phyloP scores from a whole-genome alignment of 2,797 vertebrate species.

The Pogoniulus pusillus region DNA sequence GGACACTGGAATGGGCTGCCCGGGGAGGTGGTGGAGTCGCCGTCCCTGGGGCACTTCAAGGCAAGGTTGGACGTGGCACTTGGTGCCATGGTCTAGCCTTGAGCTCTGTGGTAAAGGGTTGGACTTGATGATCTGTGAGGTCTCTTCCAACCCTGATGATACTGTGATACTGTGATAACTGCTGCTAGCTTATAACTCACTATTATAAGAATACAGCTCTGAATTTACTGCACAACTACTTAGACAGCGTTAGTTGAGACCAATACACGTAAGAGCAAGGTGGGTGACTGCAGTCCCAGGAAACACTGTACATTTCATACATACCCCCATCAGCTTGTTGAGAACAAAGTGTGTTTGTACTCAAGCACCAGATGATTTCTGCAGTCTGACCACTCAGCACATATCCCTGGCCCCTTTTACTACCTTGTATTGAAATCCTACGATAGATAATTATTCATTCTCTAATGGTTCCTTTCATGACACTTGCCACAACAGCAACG shows the following conservation, averaged over 20 bases:
- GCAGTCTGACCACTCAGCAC: not conserved
- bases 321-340: rapidly evolving
- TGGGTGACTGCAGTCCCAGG: not conserved
- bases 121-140: no score
- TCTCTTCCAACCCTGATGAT: no score
- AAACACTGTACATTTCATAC: not conserved
- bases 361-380: not conserved
- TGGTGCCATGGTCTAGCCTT: no score
- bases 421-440: not conserved
- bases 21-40: no score
- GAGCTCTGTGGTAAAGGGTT: no score
- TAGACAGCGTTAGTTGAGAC: rapidly evolving
- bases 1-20: no score
- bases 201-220: not conserved
- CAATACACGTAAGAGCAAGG: rapidly evolving
- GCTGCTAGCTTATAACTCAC: not conserved
- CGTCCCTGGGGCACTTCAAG: no score
- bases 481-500: not conserved
- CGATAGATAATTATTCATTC: not conserved
- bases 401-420: not conserved
- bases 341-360: not conserved
- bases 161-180: no score
- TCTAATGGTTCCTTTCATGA: not conserved
- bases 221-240: not conserved
- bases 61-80: no score